Evolutionary conservation across 2,888 invertebrate species (phyloP), one percentile per base, ranked within the genome.

Genomic region (Leucoma salicis): DNA sequence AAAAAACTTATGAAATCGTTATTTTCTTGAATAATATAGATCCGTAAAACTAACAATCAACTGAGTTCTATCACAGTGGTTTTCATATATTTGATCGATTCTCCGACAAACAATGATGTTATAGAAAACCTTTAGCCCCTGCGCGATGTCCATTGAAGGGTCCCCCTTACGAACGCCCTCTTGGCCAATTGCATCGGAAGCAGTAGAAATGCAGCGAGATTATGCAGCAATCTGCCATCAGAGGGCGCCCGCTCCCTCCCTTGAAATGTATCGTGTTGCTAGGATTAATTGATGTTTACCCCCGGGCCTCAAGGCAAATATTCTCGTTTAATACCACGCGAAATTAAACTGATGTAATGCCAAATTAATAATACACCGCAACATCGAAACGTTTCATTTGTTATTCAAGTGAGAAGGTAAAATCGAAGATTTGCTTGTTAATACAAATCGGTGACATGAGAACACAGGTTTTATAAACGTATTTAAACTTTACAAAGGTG

Each of bases 261-360:
- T 54, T 51, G 58, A 58, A 66, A 70, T 70, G 77, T 83, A 87
- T 86, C 86, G 76, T 74, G 80, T 87, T 81, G 81, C 86, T 74
- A 74, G 81, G 82, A 88, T 89, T 88, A 87, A 89, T 89, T 88
- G 87, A 69, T 78, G 78, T 83, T 87, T 84, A 74, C 82, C 84
- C 84, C 79, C 61, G 54, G 65, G 73, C 70, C 61, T 54, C 60
- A 53, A 73, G 74, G 74, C 77, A 71, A 77, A 76, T 75, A 76
- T 75, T 70, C 70, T 63, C 68, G 65, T 76, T 78, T 82, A 74
- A 78, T 81, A 83, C 78, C 78, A 76, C 76, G 75, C 73, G 74
- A 79, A 84, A 85, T 85, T 84, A 79, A 78, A 76, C 71, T 70
- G 74, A 69, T 75, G 75, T 81, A 78, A 85, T 84, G 73, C 62